phyloP scores from a whole-genome alignment of 1,140 invertebrate genomes.

The Orchesella cincta region DNA sequence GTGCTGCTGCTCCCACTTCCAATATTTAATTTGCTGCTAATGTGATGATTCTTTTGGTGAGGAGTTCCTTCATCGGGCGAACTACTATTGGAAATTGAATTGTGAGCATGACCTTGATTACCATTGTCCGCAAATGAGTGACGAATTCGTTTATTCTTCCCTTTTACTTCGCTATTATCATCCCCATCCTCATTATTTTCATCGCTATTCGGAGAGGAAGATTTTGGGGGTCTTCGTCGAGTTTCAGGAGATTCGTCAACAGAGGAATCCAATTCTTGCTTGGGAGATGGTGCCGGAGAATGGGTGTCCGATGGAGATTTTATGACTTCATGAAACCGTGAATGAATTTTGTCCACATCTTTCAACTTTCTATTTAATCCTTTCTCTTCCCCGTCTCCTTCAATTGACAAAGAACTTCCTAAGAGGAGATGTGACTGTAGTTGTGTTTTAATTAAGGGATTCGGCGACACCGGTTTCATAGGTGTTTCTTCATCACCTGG shows the following conservation, averaged over 20 bases:
- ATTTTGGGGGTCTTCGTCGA: not conserved
- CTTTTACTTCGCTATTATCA: not conserved
- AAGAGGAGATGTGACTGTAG: slow-evolving; percentile 8
- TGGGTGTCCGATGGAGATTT: slow-evolving; percentile 17
- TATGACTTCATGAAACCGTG: slow-evolving; percentile 11
- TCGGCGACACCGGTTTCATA: not conserved
- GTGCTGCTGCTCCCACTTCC: not conserved
- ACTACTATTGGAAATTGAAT: too few relatives aligned
- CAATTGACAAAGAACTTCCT: not conserved
- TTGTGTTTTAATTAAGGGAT: slow-evolving; percentile 7
- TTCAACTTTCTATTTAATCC: not conserved
- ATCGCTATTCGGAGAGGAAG: not conserved
- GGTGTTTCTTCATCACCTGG: not conserved
- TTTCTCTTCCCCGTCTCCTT: not conserved
- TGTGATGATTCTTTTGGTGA: not conserved
- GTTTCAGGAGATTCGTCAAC: not conserved
- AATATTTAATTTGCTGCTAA: not conserved
- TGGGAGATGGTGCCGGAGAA: slow-evolving; percentile 3
- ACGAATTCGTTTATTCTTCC: not conserved
- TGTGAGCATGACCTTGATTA: too few relatives aligned
- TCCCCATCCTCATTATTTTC: not conserved
- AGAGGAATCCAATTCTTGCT: not conserved
- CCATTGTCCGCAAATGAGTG: not conserved
- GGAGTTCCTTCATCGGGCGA: not conserved
- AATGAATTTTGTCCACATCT: not conserved